Evolutionary conservation across 2,888 invertebrate genomes (phyloP), one percentile per base, ranked within the genome.

Genomic region (Pristionchus entomophagus): DNA sequence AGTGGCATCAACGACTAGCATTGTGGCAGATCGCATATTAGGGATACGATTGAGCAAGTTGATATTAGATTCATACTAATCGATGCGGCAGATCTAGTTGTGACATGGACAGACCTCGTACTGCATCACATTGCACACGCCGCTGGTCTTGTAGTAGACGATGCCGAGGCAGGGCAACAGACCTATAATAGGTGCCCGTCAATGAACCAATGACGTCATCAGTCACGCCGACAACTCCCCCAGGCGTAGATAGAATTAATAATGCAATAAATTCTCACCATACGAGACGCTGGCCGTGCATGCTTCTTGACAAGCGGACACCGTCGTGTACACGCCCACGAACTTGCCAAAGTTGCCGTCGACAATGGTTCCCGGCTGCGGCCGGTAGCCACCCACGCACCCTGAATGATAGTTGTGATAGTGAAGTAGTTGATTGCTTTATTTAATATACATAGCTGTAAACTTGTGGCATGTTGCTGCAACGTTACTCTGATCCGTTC

Each of bases 291-390:
- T 32, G 2, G 19, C 22, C 26, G 83, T 62, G 83, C 83, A 83
- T 0, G 83, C 83, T 22, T 83, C 83, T 22, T 83, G 41, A 29
- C 83, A 83, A 0, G 83, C 83, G 19, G 62, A 38, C 2, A 45
- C 22, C 2, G 83, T 22, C 1, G 83, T 83, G 62, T 45, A 83
- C 41, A 59, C 29, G 38, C 83, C 83, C 19, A 83, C 83, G 45
- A 83, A 83, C 45, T 83, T 83, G 26, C 83, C 83, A 12, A 19
- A 83, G 62, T 83, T 62, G 45, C 62, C 59, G n/a, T 62, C 83
- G 19, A 49, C 59, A 29, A 83, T 45, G 2, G 26, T 29, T 2
- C 83, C 83, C 62, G 83, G 59, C 32, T 45, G 19, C 6, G 32
- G 26, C 14, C 14, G 6, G 45, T 45, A 83, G 2, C 83, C 83